Conservation (phyloP, 2,797 vertebrate genomes). For the Gymnothorax reevesii region DNA sequence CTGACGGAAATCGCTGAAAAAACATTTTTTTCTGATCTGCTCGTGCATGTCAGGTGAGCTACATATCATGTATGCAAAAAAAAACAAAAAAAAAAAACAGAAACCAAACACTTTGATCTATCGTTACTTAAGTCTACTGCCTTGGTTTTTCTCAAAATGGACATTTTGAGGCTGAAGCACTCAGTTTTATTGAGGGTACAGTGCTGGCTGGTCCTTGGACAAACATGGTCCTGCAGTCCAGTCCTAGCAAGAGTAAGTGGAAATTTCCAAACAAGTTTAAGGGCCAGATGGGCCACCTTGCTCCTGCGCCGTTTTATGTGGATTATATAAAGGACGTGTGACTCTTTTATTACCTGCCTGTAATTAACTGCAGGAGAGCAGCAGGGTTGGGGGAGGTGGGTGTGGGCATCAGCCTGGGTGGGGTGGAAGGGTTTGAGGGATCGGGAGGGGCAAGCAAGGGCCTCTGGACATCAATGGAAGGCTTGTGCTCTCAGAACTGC, state of each 20-base stretch:
- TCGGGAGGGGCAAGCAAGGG: no score
- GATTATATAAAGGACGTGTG: constrained; percentile 9
- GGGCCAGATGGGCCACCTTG: not conserved
- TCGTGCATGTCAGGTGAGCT: not conserved
- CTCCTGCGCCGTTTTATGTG: not conserved
- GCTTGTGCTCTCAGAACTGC: not conserved
- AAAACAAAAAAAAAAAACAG: not conserved
- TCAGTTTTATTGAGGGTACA: not conserved
- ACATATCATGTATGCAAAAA: not conserved
- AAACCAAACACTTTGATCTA: not conserved
- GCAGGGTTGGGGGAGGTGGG: not conserved
- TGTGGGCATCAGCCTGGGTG: not conserved
- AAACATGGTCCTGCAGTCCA: not conserved
- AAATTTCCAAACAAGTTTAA: not conserved
- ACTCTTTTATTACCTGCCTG: not conserved
- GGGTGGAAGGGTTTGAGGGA: no score
- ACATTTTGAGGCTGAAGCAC: no score
- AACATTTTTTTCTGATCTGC: not conserved
- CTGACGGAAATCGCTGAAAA: not conserved
- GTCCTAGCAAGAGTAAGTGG: not conserved
- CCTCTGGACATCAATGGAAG: not conserved
- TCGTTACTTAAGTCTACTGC: not conserved
- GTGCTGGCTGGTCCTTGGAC: not conserved
- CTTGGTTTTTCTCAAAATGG: no score
- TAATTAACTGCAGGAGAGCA: not conserved